phyloP scores from a whole-genome alignment of 2,888 invertebrate genomes.

The Himalopsyche kuldschensis region DNA sequence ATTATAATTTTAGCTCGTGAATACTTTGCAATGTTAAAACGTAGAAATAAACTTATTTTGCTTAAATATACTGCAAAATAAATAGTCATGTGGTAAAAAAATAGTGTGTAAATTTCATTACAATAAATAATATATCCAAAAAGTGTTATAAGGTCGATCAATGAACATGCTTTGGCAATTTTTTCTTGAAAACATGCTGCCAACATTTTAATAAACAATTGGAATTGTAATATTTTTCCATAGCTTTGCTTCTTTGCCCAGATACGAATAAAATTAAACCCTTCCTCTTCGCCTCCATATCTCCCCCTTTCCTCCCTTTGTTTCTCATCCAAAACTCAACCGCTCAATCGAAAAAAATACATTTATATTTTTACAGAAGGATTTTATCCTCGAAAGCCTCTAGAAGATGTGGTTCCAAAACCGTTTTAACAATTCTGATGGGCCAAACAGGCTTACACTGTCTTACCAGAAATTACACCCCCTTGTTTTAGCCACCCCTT shows the following conservation, averaged over 20 bases:
- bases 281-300: background rate
- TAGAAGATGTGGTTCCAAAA: background rate
- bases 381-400: slow-evolving; percentile 11
- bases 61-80: no score
- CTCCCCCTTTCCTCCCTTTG: background rate
- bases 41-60: no score
- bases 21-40: no score
- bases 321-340: background rate
- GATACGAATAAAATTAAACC: background rate
- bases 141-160: no score
- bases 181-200: no score
- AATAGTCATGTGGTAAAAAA: no score
- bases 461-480: background rate
- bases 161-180: no score
- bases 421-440: slow-evolving; percentile 25
- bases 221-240: background rate
- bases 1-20: no score
- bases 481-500: background rate
- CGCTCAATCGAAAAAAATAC: slow-evolving; percentile 12
- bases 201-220: no score
- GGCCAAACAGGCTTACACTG: background rate
- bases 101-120: no score
- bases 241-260: background rate
- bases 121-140: no score
- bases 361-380: slow-evolving; percentile 21